Percentiles rank a stretch among this genome's conserved stretches.
Evolutionary conservation across 2,113 vertebrate genomes (phyloP).

Genomic region (Trematomus loennbergii): DNA sequence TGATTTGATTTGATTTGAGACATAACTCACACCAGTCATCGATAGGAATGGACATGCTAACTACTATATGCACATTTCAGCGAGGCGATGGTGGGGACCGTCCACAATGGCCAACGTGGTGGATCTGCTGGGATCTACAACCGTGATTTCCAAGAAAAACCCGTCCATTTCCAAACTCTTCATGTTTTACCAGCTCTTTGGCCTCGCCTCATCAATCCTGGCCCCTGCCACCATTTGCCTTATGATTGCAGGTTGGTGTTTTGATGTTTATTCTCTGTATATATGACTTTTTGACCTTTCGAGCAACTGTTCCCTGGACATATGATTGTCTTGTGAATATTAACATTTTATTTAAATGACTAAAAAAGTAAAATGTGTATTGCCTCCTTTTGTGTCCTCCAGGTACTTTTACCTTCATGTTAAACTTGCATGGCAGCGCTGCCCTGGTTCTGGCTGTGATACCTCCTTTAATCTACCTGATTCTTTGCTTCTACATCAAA

Average conservation of each 20-base stretch:
- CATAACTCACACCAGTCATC: too few species aligned
- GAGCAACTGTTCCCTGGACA: background rate
- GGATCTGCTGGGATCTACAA: too few species aligned
- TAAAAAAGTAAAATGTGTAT: background rate
- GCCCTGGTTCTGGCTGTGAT: conserved; percentile 71
- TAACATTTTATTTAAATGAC: background rate
- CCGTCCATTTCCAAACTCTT: too few species aligned
- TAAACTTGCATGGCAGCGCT: fast-evolving
- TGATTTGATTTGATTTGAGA: too few species aligned
- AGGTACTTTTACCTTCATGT: conserved; percentile 73
- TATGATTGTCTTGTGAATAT: background rate
- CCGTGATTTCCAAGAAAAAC: too few species aligned
- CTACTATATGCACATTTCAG: too few species aligned
- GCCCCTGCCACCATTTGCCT: conserved; percentile 82
- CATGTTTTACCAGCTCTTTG: too few species aligned
- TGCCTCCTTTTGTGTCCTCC: conserved; percentile 20
- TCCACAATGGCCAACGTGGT: too few species aligned
- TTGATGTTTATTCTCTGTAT: background rate
- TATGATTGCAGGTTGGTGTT: conserved; percentile 69
- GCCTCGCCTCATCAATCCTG: too few species aligned
- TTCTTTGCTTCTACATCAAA: conserved; percentile 77
- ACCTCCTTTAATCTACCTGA: conserved; percentile 72
- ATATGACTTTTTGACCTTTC: background rate
- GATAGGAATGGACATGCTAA: too few species aligned
- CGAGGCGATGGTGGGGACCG: too few species aligned